Base-by-base conservation (phyloP, 2,888 invertebrate species). In the Exocentrus adspersus region DNA sequence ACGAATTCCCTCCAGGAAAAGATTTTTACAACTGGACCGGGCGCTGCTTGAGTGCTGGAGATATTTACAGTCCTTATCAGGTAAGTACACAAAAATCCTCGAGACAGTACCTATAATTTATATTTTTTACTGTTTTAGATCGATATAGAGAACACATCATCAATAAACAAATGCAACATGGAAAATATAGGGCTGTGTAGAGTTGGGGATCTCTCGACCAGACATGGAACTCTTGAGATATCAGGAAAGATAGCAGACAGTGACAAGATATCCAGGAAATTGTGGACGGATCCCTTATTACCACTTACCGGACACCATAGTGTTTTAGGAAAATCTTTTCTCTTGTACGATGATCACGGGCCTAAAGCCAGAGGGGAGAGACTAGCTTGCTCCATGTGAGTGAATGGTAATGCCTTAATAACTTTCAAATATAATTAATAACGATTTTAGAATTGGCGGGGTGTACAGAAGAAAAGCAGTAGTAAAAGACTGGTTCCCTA, bases 21-120 rank as follows among this genome's bases (percentile, higher is more conserved):
- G 97, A 97, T 82, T 96, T 91, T 82, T 95, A 95, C 81, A 93
- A 94, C 82, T 96, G 95, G 96, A 91, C 92, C 21, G 89, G 86
- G 43, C 85, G 96, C 32, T 95, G 96, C 79, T 82, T 93, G 7
- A 93, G 93, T 71, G 88, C 93, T 0, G 95, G 93, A 3, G 79
- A 78, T 0, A 84, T 89, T n/a, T 93, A 86, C 78, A 93, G 96
- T 83, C 96, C 96, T 0, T 89, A 89, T 73, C 87, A 89, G 71
- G 88, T 90, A 72, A 66, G 45, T 17, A 12, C 2, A 10, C n/a
- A n/a, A n/a, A n/a, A n/a, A n/a, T n/a, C n/a, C n/a, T n/a, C n/a
- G n/a, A n/a, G n/a, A n/a, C n/a, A n/a, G n/a, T n/a, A n/a, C n/a
- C n/a, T n/a, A n/a, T n/a, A n/a, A n/a, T n/a, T n/a, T n/a, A n/a